Base-by-base conservation (phyloP, 2,113 vertebrate genomes). In the Syngnathus floridae region DNA sequence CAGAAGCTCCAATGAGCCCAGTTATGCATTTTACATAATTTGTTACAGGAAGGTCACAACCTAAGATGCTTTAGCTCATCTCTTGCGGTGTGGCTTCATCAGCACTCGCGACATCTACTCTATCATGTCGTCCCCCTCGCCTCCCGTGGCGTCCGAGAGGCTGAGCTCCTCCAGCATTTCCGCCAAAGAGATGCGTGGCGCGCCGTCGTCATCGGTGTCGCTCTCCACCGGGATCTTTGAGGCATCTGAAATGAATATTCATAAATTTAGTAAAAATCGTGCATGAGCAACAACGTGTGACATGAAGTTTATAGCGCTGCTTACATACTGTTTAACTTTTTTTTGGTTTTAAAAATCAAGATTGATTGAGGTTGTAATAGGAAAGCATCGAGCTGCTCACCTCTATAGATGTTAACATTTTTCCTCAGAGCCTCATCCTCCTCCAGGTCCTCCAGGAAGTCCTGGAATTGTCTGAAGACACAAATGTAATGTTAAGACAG, bases 401-500 rank as follows among this genome's bases (percentile, higher is more conserved):
- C 95, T 92, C 89, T 93, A 77, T 93, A 99, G 84, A 99, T 98
- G 85, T 98, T 98, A 67, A 99, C 54, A 26, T 98, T 98, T 84
- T 95, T 99, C 73, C 97, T 93, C 68, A 98, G 90, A n/a, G 91
- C 72, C 73, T 97, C 95, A 80, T 99, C 97, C 75, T 99, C 97
- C 82, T 99, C 97, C 11, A 99, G 92, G 87, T 99, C 96, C 84
- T 99, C 97, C 75, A 98, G 90, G 88, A 99, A 99, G 83, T 99
- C 97, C 73, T 96, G 93, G 83, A 95, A 98, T 86, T 99, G 95
- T 45, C 97, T 99, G 72, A 61, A 59, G 1, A 80, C 14, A 69
- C 19, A 79, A 64, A 73, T 72, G 1, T 19, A 49, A 1, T 57
- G 62, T 64, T 64, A 22, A 54, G n/a, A 63, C 3, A 26, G 40